Conservation (phyloP, 53 echinoderm and acorn worm genomes). For the Zoroaster sp. region DNA sequence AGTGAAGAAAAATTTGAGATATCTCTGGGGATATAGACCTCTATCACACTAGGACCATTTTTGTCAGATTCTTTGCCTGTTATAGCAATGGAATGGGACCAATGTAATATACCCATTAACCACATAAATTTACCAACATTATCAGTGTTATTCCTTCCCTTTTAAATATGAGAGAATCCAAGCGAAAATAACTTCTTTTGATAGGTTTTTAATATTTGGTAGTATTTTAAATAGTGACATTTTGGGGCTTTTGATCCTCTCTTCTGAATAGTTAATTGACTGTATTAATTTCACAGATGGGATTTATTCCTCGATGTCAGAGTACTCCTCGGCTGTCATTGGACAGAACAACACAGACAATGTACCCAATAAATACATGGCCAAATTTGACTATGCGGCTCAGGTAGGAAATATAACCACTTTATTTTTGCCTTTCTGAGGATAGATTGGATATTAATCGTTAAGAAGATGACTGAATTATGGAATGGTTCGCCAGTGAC, state of each 20-base stretch:
- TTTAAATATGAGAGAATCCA: no score
- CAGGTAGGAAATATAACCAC: slow-evolving; percentile 1
- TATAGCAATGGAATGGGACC: neutral
- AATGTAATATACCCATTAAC: no score
- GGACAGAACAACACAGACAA: neutral
- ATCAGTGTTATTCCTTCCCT: no score
- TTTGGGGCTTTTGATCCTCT: neutral
- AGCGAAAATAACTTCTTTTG: no score
- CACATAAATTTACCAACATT: no score
- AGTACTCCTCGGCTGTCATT: slow-evolving; percentile 15
- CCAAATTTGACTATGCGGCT: slow-evolving; percentile 44
- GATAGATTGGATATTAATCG: neutral
- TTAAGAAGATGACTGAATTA: neutral
- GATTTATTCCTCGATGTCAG: slow-evolving; percentile 24
- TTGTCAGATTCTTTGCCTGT: neutral
- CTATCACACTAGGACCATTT: no score
- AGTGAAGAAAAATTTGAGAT: no score
- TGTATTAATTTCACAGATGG: neutral
- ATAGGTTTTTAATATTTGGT: no score
- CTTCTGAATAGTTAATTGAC: neutral
- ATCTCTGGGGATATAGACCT: no score
- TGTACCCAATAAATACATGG: slow-evolving; percentile 10
- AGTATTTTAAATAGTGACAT: no score
- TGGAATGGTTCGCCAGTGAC: no score
- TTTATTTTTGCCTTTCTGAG: no score